phyloP scores from a whole-genome alignment of 2,797 vertebrate genomes.

The Pagetopsis macropterus region DNA sequence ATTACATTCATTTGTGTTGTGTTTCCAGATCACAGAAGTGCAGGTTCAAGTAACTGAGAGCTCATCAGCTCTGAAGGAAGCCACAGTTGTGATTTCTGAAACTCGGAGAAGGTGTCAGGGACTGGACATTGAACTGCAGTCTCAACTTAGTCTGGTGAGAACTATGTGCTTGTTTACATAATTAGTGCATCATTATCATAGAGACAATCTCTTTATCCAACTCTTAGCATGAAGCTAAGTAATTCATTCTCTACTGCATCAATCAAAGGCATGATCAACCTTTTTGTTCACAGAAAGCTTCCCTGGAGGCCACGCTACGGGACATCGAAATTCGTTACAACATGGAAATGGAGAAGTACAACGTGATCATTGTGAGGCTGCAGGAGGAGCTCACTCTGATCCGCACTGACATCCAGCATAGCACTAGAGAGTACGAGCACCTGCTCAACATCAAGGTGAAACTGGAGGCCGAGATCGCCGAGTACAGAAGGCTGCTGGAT shows the following conservation, averaged over 20 bases:
- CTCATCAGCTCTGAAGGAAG: conserved; percentile 79
- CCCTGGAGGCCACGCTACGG: conserved; percentile 81
- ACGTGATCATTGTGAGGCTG: conserved; percentile 72
- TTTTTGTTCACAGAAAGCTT: conserved; percentile 77
- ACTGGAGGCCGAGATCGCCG: conserved; percentile 90
- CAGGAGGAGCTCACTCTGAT: conserved; percentile 84
- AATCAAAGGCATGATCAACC: neutral
- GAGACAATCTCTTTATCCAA: neutral
- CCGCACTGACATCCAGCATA: conserved; percentile 83
- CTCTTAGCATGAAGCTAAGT: neutral
- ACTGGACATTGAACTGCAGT: conserved; percentile 82
- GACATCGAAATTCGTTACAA: conserved; percentile 84
- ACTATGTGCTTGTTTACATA: neutral
- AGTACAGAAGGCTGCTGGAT: conserved; percentile 91
- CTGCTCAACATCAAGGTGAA: conserved; percentile 91
- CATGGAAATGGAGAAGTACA: conserved; percentile 86
- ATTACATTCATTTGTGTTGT: conserved; percentile 7
- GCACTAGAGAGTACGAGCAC: conserved; percentile 84
- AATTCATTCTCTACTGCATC: neutral
- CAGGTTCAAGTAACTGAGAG: conserved; percentile 80
- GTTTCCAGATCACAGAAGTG: conserved; percentile 80
- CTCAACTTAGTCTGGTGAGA: conserved; percentile 84
- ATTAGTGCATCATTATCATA: neutral
- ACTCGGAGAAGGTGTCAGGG: conserved; percentile 68
- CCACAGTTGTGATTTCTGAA: conserved; percentile 58